These are phyloP conservation scores for Sarcophaga bullata DNA, from an alignment of 1,140 invertebrate genomes.

Conservation along the genomic window DNA sequence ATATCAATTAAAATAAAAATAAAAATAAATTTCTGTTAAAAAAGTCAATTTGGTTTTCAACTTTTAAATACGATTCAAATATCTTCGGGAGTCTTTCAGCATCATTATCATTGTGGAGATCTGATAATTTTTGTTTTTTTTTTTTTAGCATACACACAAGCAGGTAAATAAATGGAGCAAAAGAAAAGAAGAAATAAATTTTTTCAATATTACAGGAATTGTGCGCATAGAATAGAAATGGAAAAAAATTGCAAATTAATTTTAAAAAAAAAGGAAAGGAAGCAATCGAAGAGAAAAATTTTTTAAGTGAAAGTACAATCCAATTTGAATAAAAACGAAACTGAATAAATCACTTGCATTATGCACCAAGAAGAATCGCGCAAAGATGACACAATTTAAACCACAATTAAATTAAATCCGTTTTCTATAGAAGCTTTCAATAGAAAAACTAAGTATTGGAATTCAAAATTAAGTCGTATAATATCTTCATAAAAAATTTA, in stretches of 20 bases:
- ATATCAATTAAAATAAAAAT: too few relatives aligned
- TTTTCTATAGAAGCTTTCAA: too few relatives aligned
- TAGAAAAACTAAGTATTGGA: too few relatives aligned
- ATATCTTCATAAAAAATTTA: too few relatives aligned
- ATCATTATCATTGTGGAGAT: slow-evolving; percentile 30
- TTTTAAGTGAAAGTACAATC: background rate
- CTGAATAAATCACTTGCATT: background rate
- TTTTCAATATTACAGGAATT: background rate
- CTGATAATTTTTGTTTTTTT: background rate
- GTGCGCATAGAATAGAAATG: background rate
- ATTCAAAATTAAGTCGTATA: too few relatives aligned
- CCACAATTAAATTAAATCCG: too few relatives aligned
- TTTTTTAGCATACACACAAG: slow-evolving; percentile 9
- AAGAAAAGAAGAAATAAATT: background rate
- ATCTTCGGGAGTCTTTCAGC: slow-evolving; percentile 65
- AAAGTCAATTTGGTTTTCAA: slow-evolving; percentile 47
- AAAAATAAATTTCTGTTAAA: background rate
- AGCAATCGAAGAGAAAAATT: background rate
- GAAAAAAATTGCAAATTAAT: too few relatives aligned
- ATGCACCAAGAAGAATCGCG: background rate
- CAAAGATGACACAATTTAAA: background rate
- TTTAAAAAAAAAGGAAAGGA: background rate
- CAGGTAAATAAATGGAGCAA: background rate
- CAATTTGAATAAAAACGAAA: background rate
- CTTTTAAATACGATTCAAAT: slow-evolving; percentile 66